Evolutionary conservation across 92 coral and sea anemone genomes (phyloP).

Genomic region (Hydrozoanthus gracilis): DNA sequence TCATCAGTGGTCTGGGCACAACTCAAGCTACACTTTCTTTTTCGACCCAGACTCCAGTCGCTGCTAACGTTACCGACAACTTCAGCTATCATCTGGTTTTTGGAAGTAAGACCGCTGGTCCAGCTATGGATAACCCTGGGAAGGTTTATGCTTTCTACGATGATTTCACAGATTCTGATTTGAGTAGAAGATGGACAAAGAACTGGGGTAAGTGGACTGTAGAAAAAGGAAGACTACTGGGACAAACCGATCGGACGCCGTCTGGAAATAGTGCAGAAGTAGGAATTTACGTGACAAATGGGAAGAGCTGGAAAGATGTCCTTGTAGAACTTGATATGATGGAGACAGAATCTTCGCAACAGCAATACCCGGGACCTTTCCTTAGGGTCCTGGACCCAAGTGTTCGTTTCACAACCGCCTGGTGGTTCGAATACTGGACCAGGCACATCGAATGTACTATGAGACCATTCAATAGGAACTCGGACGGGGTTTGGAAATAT

Average conservation of each 20-base stretch:
- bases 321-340: slow-evolving; percentile 72
- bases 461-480: slow-evolving; percentile 74
- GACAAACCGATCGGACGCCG: slow-evolving; percentile 44
- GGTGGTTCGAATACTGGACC: slow-evolving; percentile 80
- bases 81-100: slow-evolving; percentile 55
- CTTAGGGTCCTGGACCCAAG: slow-evolving; percentile 58
- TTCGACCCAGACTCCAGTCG: slow-evolving; percentile 48
- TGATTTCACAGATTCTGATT: slow-evolving; percentile 55
- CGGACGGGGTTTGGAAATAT: slow-evolving; percentile 71
- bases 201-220: slow-evolving; percentile 59
- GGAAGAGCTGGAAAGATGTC: slow-evolving; percentile 50
- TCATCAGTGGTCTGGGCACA: slow-evolving; percentile 60
- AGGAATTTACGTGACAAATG: slow-evolving; percentile 39
- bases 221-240: slow-evolving; percentile 48
- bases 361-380: slow-evolving; percentile 73
- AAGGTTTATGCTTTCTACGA: slow-evolving; percentile 71
- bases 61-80: slow-evolving; percentile 42
- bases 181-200: slow-evolving; percentile 57
- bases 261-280: slow-evolving; percentile 27
- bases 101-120: slow-evolving; percentile 63
- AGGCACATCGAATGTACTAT: slow-evolving; percentile 66
- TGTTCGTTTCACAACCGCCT: slow-evolving; percentile 66
- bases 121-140: slow-evolving; percentile 63
- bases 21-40: slow-evolving; percentile 48
- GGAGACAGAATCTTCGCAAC: slow-evolving; percentile 57